Evolutionary conservation across 2,888 invertebrate species (phyloP).

Genomic region (Apocheima hispidaria): DNA sequence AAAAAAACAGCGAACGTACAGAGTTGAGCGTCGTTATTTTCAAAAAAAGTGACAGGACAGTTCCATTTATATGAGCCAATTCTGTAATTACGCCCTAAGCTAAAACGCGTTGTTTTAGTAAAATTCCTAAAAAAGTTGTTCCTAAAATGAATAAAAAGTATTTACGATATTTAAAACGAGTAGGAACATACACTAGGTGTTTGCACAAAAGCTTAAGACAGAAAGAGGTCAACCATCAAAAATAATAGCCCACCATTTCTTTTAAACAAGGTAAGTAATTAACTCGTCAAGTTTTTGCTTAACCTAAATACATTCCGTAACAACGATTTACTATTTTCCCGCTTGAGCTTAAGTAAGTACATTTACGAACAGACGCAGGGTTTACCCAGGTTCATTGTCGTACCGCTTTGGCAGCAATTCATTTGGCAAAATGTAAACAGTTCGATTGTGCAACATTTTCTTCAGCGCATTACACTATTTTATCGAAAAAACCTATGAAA

Average conservation of each 20-base stretch:
- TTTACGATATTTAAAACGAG: too few species aligned
- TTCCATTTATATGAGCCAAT: too few species aligned
- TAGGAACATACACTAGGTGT: not conserved
- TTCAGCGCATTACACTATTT: slow-evolving; percentile 35
- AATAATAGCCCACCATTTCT: slow-evolving; percentile 9
- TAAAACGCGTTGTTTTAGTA: too few species aligned
- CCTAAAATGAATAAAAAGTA: too few species aligned
- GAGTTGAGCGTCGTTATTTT: too few species aligned
- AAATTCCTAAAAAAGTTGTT: too few species aligned
- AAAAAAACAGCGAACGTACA: not conserved
- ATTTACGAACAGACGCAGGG: slow-evolving; percentile 24
- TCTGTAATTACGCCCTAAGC: too few species aligned
- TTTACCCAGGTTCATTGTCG: slow-evolving; percentile 75
- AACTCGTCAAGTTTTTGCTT: slow-evolving; percentile 2
- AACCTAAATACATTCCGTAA: slow-evolving; percentile 1
- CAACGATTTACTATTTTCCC: not conserved
- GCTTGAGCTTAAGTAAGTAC: not conserved
- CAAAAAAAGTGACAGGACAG: too few species aligned
- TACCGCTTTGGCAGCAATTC: slow-evolving; percentile 81
- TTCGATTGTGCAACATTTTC: slow-evolving; percentile 79
- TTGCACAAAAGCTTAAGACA: slow-evolving; percentile 5
- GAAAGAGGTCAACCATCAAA: slow-evolving; percentile 19
- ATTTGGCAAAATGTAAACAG: slow-evolving; percentile 81
- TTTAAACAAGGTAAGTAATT: slow-evolving; percentile 2
- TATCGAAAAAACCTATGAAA: not conserved